phyloP scores from a whole-genome alignment of 2,113 vertebrate genomes.

The Piprites chloris region DNA sequence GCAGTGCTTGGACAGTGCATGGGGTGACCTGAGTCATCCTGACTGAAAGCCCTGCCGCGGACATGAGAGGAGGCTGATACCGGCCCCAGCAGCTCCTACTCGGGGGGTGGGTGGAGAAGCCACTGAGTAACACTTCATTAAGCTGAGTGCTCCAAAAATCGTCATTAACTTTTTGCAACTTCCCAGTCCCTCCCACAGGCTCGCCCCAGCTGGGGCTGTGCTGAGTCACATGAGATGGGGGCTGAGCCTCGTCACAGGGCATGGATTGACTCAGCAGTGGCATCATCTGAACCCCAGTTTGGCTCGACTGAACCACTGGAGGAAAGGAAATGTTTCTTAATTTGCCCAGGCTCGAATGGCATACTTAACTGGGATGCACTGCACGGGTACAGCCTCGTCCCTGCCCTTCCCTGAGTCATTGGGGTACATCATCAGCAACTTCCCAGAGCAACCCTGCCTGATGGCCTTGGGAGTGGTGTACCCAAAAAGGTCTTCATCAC shows the following conservation, averaged over 20 bases:
- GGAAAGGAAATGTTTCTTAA: neutral
- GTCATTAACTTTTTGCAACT: conserved; percentile 25
- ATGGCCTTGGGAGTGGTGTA: neutral
- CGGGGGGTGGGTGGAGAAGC: neutral
- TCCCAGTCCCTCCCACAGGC: neutral
- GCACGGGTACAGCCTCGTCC: neutral
- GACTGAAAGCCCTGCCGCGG: neutral
- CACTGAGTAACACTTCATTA: neutral
- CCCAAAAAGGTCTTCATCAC: neutral
- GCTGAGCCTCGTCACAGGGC: neutral
- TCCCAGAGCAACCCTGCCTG: neutral
- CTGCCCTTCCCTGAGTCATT: conserved; percentile 20
- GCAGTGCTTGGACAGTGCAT: neutral
- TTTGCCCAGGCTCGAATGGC: neutral
- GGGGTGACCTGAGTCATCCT: neutral
- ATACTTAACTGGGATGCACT: neutral
- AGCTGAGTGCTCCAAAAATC: neutral
- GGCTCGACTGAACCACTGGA: neutral
- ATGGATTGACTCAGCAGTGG: neutral
- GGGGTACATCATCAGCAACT: neutral
- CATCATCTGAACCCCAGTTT: neutral
- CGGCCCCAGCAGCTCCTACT: neutral
- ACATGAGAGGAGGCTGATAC: neutral
- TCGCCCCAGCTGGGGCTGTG: neutral
- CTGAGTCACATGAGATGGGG: conserved; percentile 14